A percentile compares a stretch with the other conserved stretches of the same genome.
Conservation (phyloP, 2,888 invertebrate genomes). For the Polymixis flavicincta region DNA sequence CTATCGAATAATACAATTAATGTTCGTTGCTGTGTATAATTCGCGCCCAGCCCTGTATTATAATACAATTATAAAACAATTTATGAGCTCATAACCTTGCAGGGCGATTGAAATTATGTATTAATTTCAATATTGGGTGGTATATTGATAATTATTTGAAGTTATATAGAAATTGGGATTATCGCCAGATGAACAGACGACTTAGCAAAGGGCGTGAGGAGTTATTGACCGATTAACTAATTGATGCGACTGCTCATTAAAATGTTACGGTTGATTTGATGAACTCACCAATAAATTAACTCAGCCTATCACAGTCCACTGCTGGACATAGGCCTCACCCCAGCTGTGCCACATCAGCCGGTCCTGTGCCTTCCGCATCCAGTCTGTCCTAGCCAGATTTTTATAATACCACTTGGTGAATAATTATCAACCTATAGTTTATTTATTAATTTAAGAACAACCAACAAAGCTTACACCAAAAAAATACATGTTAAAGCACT, state of each 20-base stretch:
- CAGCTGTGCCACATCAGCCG: not conserved
- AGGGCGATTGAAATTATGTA: constrained; percentile 41
- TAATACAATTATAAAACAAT: constrained; percentile 31
- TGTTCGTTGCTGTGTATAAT: constrained; percentile 31
- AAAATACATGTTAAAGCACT: too few relatives aligned
- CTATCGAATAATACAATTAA: constrained; percentile 29
- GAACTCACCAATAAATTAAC: not conserved
- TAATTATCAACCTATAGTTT: not conserved
- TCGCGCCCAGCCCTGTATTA: constrained; percentile 22
- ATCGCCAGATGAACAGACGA: constrained; percentile 3
- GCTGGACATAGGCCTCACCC: not conserved
- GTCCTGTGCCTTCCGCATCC: not conserved
- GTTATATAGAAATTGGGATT: not conserved
- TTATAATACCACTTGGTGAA: not conserved
- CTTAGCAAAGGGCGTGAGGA: not conserved
- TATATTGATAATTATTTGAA: constrained; percentile 7
- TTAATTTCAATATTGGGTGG: constrained; percentile 32
- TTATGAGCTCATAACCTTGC: constrained; percentile 40
- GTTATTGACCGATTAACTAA: not conserved
- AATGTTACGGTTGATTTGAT: not conserved
- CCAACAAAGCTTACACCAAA: too few relatives aligned
- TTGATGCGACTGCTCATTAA: not conserved
- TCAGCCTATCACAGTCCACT: not conserved
- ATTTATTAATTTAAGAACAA: too few relatives aligned
- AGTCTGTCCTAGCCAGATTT: not conserved